Percentiles rank a stretch among this genome's conserved stretches.
Conservation (phyloP, 2,797 vertebrate genomes). For the Cyclura pinguis region DNA sequence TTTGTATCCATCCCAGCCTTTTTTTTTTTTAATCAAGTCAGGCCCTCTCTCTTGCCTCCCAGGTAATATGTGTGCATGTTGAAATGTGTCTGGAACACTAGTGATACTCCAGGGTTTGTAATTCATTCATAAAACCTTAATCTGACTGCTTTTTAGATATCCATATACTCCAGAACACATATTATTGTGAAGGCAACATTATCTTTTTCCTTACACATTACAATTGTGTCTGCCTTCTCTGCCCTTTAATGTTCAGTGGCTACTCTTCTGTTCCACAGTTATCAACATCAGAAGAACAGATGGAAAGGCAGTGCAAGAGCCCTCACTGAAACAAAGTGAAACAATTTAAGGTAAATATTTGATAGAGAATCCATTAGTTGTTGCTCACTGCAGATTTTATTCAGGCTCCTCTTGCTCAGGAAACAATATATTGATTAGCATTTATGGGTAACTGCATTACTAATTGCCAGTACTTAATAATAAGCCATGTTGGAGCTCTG, state of each 20-base stretch:
- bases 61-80: background rate
- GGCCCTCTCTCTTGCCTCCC: background rate
- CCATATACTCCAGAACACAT: background rate
- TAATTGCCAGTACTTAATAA: background rate
- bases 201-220: background rate
- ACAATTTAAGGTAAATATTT: background rate
- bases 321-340: background rate
- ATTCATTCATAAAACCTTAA: background rate
- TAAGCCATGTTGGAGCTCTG: slow-evolving; percentile 11
- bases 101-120: background rate
- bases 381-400: background rate
- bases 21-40: background rate
- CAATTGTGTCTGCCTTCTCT: slow-evolving; percentile 12
- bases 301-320: background rate
- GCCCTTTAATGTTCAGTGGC: slow-evolving; percentile 14
- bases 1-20: background rate
- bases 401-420: slow-evolving; percentile 10
- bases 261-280: background rate
- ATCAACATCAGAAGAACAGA: background rate
- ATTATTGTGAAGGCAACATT: background rate
- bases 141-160: background rate
- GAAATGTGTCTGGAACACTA: background rate
- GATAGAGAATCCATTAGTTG: background rate
- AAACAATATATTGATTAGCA: slow-evolving; percentile 31
- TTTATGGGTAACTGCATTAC: background rate